Conservation (phyloP, 2,797 vertebrate genomes). For the Tauraco hartlaubi region DNA sequence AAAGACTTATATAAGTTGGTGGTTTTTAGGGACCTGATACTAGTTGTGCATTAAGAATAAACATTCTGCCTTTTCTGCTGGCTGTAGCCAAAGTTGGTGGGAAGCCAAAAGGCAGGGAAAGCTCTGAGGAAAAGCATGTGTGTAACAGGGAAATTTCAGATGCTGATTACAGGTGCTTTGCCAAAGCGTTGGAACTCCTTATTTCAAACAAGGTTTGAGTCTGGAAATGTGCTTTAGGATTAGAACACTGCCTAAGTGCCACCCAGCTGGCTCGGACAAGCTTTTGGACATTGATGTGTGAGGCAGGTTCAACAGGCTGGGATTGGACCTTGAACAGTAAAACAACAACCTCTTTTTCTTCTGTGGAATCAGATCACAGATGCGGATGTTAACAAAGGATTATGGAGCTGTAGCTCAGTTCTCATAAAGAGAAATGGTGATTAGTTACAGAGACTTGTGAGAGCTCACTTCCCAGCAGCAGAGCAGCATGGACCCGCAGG, state of each 20-base stretch:
- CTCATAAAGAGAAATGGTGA: background rate
- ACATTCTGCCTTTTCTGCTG: background rate
- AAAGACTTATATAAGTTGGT: background rate
- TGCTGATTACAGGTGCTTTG: background rate
- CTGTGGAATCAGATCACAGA: background rate
- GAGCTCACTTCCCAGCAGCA: background rate
- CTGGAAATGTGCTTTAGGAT: background rate
- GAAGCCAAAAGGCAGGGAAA: background rate
- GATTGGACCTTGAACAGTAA: background rate
- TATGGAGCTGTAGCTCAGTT: background rate
- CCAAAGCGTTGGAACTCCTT: background rate
- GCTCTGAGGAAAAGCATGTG: background rate
- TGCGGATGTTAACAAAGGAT: background rate
- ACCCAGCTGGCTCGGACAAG: background rate
- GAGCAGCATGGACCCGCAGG: background rate
- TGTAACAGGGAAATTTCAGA: background rate
- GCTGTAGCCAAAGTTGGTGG: background rate
- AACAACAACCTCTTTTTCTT: background rate
- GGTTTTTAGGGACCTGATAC: background rate
- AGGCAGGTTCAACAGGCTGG: background rate
- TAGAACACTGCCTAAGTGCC: background rate
- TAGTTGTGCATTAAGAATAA: background rate
- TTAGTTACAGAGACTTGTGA: constrained; percentile 4
- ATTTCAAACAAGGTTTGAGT: background rate
- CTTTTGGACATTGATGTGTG: background rate